Percentiles rank a stretch among this genome's conserved stretches.
Evolutionary conservation across 2,888 invertebrate genomes (phyloP).

Genomic region (Nemurella pictetii): DNA sequence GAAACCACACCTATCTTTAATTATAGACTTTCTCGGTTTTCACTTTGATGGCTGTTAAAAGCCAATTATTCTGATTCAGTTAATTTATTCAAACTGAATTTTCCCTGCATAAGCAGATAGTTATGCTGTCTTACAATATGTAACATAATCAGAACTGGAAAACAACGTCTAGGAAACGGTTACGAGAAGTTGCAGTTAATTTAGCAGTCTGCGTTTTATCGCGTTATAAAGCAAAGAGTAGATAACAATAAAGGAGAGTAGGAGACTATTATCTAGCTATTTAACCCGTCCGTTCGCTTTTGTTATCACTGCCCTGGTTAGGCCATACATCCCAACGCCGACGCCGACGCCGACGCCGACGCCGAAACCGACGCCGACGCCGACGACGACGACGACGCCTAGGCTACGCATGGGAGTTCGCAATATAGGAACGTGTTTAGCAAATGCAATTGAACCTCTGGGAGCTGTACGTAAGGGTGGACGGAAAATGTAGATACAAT

Average conservation of each 20-base stretch:
- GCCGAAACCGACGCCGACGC: slow-evolving; percentile 11
- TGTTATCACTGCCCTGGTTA: not conserved
- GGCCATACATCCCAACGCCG: not conserved
- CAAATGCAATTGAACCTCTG: slow-evolving; percentile 34
- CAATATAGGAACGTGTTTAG: slow-evolving; percentile 31
- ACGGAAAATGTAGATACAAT: slow-evolving; percentile 11
- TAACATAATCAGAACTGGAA: not conserved
- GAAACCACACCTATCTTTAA: too few species aligned
- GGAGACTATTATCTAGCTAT: slow-evolving; percentile 24
- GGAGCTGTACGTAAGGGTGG: slow-evolving; percentile 33
- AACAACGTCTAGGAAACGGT: not conserved
- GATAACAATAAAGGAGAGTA: slow-evolving; percentile 16
- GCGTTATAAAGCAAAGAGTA: not conserved
- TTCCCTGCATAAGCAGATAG: too few species aligned
- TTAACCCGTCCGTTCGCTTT: slow-evolving; percentile 4
- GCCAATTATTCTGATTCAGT: too few species aligned
- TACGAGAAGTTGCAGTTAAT: not conserved
- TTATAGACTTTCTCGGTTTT: too few species aligned
- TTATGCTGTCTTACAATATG: not conserved
- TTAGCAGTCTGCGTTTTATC: not conserved
- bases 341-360: not conserved
- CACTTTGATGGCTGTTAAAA: too few species aligned
- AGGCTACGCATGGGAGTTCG: slow-evolving; percentile 6
- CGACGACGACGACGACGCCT: not conserved
- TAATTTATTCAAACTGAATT: too few species aligned